Percentiles rank a stretch among this genome's conserved stretches.
These are phyloP conservation scores for Helicorthomorpha holstii DNA, from an alignment of 1,140 invertebrate genomes.

Conservation along the genomic window DNA sequence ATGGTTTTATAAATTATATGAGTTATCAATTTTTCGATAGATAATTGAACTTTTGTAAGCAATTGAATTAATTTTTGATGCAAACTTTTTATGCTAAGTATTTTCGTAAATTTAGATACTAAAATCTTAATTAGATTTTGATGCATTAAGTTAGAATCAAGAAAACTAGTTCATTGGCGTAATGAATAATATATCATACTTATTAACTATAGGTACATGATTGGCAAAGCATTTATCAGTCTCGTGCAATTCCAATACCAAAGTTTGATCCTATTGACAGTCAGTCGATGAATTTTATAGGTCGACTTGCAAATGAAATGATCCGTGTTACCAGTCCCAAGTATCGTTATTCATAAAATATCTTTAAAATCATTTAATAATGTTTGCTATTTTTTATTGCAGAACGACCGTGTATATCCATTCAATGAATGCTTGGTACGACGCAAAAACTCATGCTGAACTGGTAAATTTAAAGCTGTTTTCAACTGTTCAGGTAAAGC, in stretches of 20 bases:
- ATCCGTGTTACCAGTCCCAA: constrained; percentile 74
- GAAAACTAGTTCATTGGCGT: not conserved
- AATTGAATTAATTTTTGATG: too few species aligned
- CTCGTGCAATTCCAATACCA: constrained; percentile 48
- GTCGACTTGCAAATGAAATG: constrained; percentile 67
- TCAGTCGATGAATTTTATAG: constrained; percentile 72
- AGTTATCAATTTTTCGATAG: too few species aligned
- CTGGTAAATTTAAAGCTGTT: constrained; percentile 68
- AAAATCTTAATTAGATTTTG: too few species aligned
- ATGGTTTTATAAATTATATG: not conserved
- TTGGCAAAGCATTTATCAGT: constrained; percentile 47
- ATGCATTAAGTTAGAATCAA: not conserved
- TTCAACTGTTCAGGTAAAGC: constrained; percentile 48
- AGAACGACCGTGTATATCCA: constrained; percentile 66
- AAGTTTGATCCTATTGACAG: constrained; percentile 41
- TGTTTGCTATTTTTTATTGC: constrained; percentile 16
- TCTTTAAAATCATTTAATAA: not conserved
- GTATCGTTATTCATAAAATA: constrained; percentile 27
- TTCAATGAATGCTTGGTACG: constrained; percentile 75
- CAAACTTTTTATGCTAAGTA: too few species aligned
- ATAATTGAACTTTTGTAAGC: too few species aligned
- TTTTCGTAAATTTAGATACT: too few species aligned
- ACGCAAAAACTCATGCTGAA: constrained; percentile 62
- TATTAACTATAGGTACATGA: constrained; percentile 33
- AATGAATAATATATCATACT: not conserved